phyloP scores from a whole-genome alignment of 23 tunicate genomes.

The Ciona savignyi region DNA sequence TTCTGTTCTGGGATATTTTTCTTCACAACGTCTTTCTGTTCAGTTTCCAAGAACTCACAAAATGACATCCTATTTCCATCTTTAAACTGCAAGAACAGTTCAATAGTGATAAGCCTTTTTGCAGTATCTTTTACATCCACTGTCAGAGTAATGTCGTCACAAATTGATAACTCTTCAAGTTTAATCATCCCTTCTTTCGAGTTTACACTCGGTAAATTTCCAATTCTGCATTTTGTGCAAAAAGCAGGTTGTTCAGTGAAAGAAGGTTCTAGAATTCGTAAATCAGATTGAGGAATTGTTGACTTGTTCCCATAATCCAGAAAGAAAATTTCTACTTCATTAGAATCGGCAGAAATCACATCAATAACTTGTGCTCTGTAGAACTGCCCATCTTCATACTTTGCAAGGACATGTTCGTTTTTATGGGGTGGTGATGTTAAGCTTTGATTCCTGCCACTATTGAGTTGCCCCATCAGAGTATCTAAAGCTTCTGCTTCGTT shows the following conservation, averaged over 20 bases:
- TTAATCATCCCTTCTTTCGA: background rate
- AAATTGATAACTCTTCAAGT: constrained; percentile 8
- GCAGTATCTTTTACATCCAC: background rate
- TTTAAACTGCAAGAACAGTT: background rate
- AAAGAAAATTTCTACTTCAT: constrained; percentile 16
- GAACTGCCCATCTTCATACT: constrained; percentile 33
- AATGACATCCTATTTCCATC: background rate
- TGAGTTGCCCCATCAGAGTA: constrained; percentile 22
- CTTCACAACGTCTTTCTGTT: constrained; percentile 2
- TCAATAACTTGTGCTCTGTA: constrained; percentile 39
- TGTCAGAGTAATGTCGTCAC: background rate
- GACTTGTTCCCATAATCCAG: constrained; percentile 74
- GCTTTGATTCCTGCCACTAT: constrained; percentile 11
- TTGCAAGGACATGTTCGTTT: background rate
- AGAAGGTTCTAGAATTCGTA: background rate
- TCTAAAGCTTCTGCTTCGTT: constrained; percentile 14
- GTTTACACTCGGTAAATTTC: background rate
- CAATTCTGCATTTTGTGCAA: background rate
- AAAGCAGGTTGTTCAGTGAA: background rate
- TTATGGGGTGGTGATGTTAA: background rate
- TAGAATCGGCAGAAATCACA: too few relatives aligned
- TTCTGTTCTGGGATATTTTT: too few relatives aligned
- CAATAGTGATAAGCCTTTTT: background rate
- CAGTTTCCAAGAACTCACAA: background rate
- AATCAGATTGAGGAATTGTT: background rate